Evolutionary conservation across 2,888 invertebrate species (phyloP), one percentile per base, ranked within the genome.

Genomic region (Apotomis betuletana): DNA sequence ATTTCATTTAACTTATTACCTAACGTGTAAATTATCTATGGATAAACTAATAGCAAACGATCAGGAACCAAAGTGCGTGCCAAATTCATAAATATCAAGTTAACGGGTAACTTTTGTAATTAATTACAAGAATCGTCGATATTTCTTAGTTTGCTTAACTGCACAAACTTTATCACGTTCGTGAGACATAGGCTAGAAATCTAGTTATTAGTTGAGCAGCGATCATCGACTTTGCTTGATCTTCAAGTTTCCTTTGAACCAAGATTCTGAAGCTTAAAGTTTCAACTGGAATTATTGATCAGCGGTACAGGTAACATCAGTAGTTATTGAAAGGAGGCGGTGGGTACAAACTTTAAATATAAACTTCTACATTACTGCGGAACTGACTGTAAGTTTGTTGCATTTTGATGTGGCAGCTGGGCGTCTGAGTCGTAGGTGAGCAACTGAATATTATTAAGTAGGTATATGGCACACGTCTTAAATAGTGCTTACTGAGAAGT

Each of bases 181-280:
- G 10, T 49, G 0, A 49, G 49, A 49, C 49, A 46, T 46, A 49
- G 49, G 9, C 9, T 49, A 9, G 6, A 49, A 49, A 49, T 49
- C 9, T 49, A 49, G 9, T 49, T 49, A 49, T 49, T 49, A 49
- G 49, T 49, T 49, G 9, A 49, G 49, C 49, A 49, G 49, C 9
- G 49, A 49, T 41, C 13, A 10, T 9, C 55, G 81, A 81, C 82
- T 78, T 81, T 58, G 54, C 59, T 63, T 49, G 44, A 44, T 55
- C 27, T 27, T n/a, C 10, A 59, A 15, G 13, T 51, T 52, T 27
- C 55, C 12, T 51, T 67, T 6, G 13, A 52, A 38, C 4, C 41
- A 3, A 8, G 36, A 3, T 13, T n/a, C 51, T 52, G 38, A 62
- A 52, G 51, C 62, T 38, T 62, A 62, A 62, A 62, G 52, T 52